A percentile compares a stretch with the other conserved stretches of the same genome.
Conservation (phyloP, 2,888 invertebrate genomes). For the Lasioglossum pauxillum region DNA sequence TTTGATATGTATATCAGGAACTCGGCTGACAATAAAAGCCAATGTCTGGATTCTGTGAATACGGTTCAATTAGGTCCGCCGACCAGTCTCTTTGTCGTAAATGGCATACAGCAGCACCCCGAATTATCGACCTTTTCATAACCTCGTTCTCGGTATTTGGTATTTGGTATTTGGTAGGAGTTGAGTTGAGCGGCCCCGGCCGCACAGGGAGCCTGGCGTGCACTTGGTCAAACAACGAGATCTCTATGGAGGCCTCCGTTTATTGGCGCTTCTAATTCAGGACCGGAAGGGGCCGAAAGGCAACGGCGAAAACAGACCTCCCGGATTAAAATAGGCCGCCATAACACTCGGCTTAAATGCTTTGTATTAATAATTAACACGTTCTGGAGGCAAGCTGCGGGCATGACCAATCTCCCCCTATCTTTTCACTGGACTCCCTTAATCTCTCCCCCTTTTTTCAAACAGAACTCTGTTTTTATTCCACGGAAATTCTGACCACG, state of each 20-base stretch:
- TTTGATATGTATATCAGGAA: background rate
- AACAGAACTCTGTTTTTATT: background rate
- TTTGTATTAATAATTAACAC: conserved; percentile 76
- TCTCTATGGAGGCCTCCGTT: conserved; percentile 70
- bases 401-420: background rate
- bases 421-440: background rate
- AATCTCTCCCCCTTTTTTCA: background rate
- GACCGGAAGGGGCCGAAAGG: conserved; percentile 81
- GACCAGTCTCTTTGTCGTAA: background rate
- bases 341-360: conserved; percentile 48
- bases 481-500: conserved; percentile 6
- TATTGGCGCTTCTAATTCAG: conserved; percentile 82
- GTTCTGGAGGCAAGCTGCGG: conserved; percentile 31
- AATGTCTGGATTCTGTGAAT: background rate
- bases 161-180: conserved; percentile 13
- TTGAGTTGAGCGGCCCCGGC: conserved; percentile 3
- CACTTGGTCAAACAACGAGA: conserved; percentile 76
- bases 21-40: background rate
- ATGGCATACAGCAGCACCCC: conserved; percentile 5
- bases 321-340: conserved; percentile 76
- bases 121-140: conserved; percentile 45
- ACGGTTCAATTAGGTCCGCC: background rate
- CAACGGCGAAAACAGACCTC: conserved; percentile 78
- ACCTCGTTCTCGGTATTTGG: conserved; percentile 53
- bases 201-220: conserved; percentile 57